These are phyloP conservation scores for Araneus ventricosus DNA, from an alignment of 1,140 invertebrate genomes.

Conservation along the genomic window DNA sequence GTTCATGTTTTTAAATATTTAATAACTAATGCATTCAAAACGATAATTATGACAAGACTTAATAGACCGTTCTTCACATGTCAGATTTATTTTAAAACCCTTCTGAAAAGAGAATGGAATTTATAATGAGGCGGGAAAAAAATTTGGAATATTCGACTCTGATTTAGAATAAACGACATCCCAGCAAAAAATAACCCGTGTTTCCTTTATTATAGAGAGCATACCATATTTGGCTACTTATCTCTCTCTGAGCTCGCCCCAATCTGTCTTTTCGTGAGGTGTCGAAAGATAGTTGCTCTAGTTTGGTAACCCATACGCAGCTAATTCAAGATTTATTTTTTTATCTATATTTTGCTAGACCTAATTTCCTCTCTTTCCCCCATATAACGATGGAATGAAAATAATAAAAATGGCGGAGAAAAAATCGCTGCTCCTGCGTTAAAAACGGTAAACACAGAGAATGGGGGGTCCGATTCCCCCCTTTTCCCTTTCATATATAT, in stretches of 20 bases:
- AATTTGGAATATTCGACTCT: neutral
- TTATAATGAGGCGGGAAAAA: constrained; percentile 9
- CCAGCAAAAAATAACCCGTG: neutral
- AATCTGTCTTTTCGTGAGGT: constrained; percentile 36
- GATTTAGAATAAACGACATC: neutral
- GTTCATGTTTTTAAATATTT: constrained; percentile 26
- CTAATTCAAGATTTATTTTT: constrained; percentile 75
- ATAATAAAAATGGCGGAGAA: constrained; percentile 51
- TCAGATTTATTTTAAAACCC: constrained; percentile 2
- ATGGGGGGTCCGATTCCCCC: constrained; percentile 40
- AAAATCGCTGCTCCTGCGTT: constrained; percentile 68
- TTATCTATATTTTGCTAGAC: constrained; percentile 61
- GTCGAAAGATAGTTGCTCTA: constrained; percentile 63
- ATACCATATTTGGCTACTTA: neutral
- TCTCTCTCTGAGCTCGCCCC: neutral
- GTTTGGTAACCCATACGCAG: constrained; percentile 65
- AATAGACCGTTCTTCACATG: neutral
- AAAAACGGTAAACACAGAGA: constrained; percentile 72
- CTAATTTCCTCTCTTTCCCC: constrained; percentile 67
- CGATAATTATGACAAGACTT: neutral
- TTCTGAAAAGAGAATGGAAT: constrained; percentile 41
- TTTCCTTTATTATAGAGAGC: neutral
- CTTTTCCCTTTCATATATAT: constrained; percentile 34
- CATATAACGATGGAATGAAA: constrained; percentile 73
- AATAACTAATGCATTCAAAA: constrained; percentile 3